These are phyloP conservation scores for Acrossocheilus wenchowensis DNA, from an alignment of 2,797 vertebrate species.

Conservation along the genomic window DNA sequence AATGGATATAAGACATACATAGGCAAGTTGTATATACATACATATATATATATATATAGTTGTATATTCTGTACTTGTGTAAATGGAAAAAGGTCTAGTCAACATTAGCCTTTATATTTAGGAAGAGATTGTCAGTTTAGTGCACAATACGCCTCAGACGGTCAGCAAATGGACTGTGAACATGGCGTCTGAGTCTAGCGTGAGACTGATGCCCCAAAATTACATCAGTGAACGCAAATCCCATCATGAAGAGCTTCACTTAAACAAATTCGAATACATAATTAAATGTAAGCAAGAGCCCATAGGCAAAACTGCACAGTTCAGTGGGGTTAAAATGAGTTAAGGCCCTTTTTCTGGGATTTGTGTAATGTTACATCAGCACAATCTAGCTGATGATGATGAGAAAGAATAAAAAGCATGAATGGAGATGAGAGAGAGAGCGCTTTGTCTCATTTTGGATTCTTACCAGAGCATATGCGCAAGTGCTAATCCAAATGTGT, in stretches of 20 bases:
- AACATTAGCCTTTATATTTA: neutral
- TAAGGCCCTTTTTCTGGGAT: conserved; percentile 10
- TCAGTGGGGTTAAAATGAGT: neutral
- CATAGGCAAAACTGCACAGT: conserved; percentile 7
- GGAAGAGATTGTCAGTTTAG: neutral
- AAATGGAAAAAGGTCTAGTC: neutral
- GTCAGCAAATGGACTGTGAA: conserved; percentile 18
- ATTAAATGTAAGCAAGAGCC: conserved; percentile 7
- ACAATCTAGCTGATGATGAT: conserved; percentile 24
- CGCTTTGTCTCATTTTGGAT: conserved; percentile 4
- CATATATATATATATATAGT: too few relatives aligned
- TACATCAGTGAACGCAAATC: conserved; percentile 1
- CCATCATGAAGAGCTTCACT: conserved; percentile 10
- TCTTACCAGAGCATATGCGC: neutral
- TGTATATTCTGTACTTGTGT: neutral
- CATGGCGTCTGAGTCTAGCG: neutral
- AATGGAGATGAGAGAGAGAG: conserved; percentile 13
- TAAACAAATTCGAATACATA: conserved; percentile 10
- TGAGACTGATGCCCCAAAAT: neutral
- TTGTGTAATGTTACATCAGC: conserved; percentile 14
- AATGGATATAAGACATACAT: neutral
- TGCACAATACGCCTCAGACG: neutral
- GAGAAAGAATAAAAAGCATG: conserved; percentile 6
- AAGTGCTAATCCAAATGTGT: conserved; percentile 10
- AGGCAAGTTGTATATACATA: neutral